Base-by-base conservation (phyloP, 1,140 invertebrate species). In the Apis mellifera region DNA sequence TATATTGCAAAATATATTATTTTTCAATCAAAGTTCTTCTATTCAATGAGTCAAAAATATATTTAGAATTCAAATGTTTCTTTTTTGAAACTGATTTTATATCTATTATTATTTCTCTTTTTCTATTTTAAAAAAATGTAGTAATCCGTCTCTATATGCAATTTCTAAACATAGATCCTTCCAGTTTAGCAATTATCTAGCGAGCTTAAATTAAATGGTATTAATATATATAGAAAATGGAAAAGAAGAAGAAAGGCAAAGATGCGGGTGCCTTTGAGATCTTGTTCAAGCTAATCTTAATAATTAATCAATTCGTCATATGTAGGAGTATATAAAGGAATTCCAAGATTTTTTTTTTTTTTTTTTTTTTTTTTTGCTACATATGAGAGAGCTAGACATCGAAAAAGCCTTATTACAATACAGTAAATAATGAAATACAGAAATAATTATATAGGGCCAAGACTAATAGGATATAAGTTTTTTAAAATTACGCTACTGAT, bases 331-430 rank as follows among this genome's bases (percentile, higher is more conserved):
- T 60, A 26, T 71, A 78, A 66, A 65, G 48, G 64, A 77, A 78
- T 64, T 71, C 23, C 57, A 55, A 32, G 48, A 68, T 62, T 48
- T 48, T 42, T 78, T 84, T 57, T 87, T 76, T 80, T 83, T 32
- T 55, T 55, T 57, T 57, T 62, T 62, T 62, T 62, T 23, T 62
- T 62, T 62, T 60, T 86, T 84, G 78, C 52, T 81, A 79, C 68
- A 79, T 62, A 84, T 79, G 82, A 88, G 71, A 65, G 79, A 78
- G 89, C n/a, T 50, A 89, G 80, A 91, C 91, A 92, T 92, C 91
- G 91, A 92, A 92, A 87, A 90, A 88, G 90, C 91, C 91, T 92
- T 92, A 92, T 86, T 90, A 91, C 78, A 55, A 87, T 89, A 90
- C 69, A 79, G 78, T 83, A 76, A 76, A 85, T 84, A 54, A 83